phyloP scores from a whole-genome alignment of 2,113 vertebrate genomes.

The Cebus imitator region DNA sequence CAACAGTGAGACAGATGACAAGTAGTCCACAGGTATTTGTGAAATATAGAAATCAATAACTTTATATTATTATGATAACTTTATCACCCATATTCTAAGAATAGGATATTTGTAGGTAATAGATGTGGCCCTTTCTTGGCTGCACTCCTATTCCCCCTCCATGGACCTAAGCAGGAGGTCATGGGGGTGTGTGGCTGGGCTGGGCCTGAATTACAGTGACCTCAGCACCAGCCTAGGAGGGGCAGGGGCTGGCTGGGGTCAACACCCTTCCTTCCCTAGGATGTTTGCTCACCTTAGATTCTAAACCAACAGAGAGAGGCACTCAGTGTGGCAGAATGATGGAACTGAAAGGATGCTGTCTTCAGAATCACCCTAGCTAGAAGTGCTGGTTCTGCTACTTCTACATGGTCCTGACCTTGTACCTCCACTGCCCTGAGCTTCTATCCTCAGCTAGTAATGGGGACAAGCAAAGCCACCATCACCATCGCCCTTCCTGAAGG shows the following conservation, averaged over 20 bases:
- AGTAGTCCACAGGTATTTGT: neutral
- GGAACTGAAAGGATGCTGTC: neutral
- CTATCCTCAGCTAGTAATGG: too few species aligned
- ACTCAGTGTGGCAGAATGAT: accelerated
- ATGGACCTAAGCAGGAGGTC: neutral
- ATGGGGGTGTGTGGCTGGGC: accelerated
- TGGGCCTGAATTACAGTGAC: accelerated
- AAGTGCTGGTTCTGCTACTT: accelerated
- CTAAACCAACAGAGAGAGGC: neutral
- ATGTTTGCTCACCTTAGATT: neutral
- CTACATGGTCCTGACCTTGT: too few species aligned
- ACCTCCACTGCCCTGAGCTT: neutral
- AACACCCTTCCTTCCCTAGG: neutral
- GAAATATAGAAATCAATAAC: neutral
- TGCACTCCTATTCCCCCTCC: neutral
- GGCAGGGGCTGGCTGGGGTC: too few species aligned
- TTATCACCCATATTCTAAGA: neutral
- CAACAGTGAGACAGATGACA: neutral
- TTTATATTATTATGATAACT: neutral
- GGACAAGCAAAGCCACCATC: neutral
- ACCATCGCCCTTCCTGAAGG: too few species aligned
- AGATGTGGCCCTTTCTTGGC: neutral
- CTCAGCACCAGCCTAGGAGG: accelerated
- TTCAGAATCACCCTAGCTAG: neutral
- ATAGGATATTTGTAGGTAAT: neutral